A percentile compares a stretch with the other conserved stretches of the same genome.
phyloP scores from a whole-genome alignment of 2,113 vertebrate species.

The Conger conger region DNA sequence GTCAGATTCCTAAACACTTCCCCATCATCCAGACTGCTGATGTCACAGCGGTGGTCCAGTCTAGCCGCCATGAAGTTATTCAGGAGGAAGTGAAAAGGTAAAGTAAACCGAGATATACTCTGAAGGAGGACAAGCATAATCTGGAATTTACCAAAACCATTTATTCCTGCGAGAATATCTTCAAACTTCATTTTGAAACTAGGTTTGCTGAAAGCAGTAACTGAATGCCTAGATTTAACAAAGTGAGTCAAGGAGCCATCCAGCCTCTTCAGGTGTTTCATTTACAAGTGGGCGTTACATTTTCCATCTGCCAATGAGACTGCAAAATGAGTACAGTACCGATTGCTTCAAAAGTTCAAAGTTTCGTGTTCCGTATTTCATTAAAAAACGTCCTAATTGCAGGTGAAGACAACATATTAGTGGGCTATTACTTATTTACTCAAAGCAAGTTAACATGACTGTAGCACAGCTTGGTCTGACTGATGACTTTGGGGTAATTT shows the following conservation, averaged over 20 bases:
- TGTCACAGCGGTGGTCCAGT: slow-evolving; percentile 78
- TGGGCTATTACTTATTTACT: background rate
- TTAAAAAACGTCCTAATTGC: no score
- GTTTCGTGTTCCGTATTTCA: no score
- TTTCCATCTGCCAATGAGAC: background rate
- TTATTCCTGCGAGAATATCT: slow-evolving; percentile 64
- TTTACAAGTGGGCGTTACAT: background rate
- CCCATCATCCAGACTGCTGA: slow-evolving; percentile 57
- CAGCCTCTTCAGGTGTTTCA: background rate
- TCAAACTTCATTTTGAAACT: slow-evolving; percentile 72
- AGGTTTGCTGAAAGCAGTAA: background rate
- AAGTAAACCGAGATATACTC: slow-evolving; percentile 71
- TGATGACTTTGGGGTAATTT: no score
- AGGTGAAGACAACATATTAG: no score
- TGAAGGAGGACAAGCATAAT: slow-evolving; percentile 61
- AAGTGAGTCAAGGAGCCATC: background rate
- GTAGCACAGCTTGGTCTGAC: no score
- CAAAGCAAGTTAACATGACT: background rate
- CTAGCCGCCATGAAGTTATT: slow-evolving; percentile 84
- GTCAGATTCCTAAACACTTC: slow-evolving; percentile 70
- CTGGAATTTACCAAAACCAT: slow-evolving; percentile 77
- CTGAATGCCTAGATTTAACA: background rate
- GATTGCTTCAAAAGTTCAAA: background rate
- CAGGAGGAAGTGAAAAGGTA: slow-evolving; percentile 85
- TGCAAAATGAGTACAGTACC: no score